Base-by-base conservation (phyloP, 37 sponge, comb jelly and placozoan genomes). In the Diacarnus erythraeanus region DNA sequence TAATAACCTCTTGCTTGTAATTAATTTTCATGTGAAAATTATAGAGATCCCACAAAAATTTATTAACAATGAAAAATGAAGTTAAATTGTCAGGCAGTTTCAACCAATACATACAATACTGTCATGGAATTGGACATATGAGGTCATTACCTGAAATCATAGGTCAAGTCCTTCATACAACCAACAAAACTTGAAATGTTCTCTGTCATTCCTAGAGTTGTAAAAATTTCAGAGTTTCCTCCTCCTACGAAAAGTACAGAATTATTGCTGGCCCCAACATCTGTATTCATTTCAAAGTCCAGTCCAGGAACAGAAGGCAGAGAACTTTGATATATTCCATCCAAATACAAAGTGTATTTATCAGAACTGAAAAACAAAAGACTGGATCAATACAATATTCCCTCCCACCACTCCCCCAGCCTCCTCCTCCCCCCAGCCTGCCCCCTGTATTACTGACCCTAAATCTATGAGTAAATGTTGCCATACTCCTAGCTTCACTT, bases 111-210 rank as follows among this genome's bases (percentile, higher is more conserved):
- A n/a, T n/a, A n/a, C n/a, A n/a, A n/a, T n/a, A n/a, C n/a, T n/a
- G n/a, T n/a, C n/a, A n/a, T n/a, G n/a, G n/a, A n/a, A n/a, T n/a
- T n/a, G n/a, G n/a, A n/a, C 17, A 2, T 9, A 9, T 27, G 29
- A 6, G 8, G 27, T 23, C 5, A 41, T 75, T 71, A 85, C 85
- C 59, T 30, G 44, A 57, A 77, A 51, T 72, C 42, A 35, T 54
- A 77, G 0, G 64, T 60, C 3, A 85, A 40, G 42, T 85, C 63
- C 26, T 39, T 85, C 64, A 85, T 41, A 35, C 85, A 85, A 12
- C 85, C 85, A 0, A 15, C 58, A 33, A 85, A 85, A 29, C 38
- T 23, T 18, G 77, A 2, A 10, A 65, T 25, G 33, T 30, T 65
- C 2, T 26, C 34, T 18, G 66, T 18, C 2, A 65, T 2, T 2